A percentile compares a stretch with the other conserved stretches of the same genome.
These are phyloP conservation scores for Zaprionus obscuricornis DNA, from an alignment of 2,888 invertebrate genomes.

Conservation along the genomic window DNA sequence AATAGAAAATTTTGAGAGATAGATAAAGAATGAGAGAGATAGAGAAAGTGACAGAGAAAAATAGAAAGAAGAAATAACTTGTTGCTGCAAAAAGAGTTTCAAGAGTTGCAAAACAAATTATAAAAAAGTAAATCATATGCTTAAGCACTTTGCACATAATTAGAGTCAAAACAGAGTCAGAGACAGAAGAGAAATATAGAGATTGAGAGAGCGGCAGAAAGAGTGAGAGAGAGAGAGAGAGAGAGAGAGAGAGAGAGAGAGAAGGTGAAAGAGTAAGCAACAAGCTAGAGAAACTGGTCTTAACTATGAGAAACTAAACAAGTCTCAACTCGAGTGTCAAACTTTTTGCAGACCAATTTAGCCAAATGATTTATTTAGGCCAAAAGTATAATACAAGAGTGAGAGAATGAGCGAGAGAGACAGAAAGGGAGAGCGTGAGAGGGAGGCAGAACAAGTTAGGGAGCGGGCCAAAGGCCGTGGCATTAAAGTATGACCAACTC, in stretches of 20 bases:
- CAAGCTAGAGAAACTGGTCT: conserved; percentile 34
- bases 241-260: background rate
- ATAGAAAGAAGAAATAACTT: too few species aligned
- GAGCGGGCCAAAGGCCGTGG: conserved; percentile 58
- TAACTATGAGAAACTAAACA: conserved; percentile 56
- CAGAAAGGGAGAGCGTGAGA: background rate
- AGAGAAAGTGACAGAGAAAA: too few species aligned
- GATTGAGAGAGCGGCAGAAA: background rate
- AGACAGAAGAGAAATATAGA: background rate
- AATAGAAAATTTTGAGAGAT: too few species aligned
- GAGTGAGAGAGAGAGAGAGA: too few species aligned
- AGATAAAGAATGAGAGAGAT: too few species aligned
- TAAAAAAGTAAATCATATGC: conserved; percentile 72
- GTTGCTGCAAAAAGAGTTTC: conserved; percentile 41
- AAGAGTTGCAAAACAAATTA: conserved; percentile 33
- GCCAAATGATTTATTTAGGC: conserved; percentile 78
- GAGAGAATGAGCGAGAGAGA: background rate
- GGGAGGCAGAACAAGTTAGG: background rate
- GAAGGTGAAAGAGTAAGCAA: background rate
- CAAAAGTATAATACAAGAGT: conserved; percentile 42
- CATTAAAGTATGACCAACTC: conserved; percentile 77
- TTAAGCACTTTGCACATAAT: conserved; percentile 77
- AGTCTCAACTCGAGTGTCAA: conserved; percentile 75
- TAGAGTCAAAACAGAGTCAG: conserved; percentile 39
- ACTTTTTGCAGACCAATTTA: conserved; percentile 78